Conservation (phyloP, 2,113 vertebrate genomes). For the Macrotus californicus region DNA sequence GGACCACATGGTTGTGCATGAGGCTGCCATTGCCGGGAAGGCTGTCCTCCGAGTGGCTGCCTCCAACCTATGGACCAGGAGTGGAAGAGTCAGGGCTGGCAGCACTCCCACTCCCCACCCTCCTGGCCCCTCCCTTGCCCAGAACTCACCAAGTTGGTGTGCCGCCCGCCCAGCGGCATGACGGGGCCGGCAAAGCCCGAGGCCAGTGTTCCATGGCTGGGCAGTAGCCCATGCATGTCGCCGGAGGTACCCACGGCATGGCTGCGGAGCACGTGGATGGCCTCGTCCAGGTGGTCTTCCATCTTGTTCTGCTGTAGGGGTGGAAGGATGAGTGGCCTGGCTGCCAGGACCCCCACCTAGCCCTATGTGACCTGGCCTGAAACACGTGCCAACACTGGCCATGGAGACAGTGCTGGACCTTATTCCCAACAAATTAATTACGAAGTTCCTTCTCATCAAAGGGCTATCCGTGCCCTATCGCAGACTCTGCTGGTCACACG, state of each 20-base stretch:
- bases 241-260: slow-evolving; percentile 92
- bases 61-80: slow-evolving; percentile 79
- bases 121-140: rapidly evolving
- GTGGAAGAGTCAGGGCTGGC: rapidly evolving
- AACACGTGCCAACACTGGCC: not conserved
- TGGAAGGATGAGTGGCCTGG: not conserved
- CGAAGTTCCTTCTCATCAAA: not conserved
- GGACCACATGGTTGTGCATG: slow-evolving; percentile 88
- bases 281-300: slow-evolving; percentile 97
- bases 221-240: slow-evolving; percentile 85
- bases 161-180: slow-evolving; percentile 88
- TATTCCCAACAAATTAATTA: not conserved
- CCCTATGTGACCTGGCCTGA: not conserved
- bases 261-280: slow-evolving; percentile 95
- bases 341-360: rapidly evolving
- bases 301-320: slow-evolving; percentile 90
- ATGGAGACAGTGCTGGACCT: not conserved
- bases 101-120: rapidly evolving
- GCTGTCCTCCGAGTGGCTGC: slow-evolving; percentile 88
- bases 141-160: slow-evolving; percentile 87
- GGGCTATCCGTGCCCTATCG: not conserved
- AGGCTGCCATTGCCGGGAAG: slow-evolving; percentile 86
- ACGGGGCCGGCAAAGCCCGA: slow-evolving; percentile 86
- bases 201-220: slow-evolving; percentile 83
- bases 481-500: not conserved